These are phyloP conservation scores for Pelobates cultripes DNA, from an alignment of 2,797 vertebrate genomes.

Conservation along the genomic window DNA sequence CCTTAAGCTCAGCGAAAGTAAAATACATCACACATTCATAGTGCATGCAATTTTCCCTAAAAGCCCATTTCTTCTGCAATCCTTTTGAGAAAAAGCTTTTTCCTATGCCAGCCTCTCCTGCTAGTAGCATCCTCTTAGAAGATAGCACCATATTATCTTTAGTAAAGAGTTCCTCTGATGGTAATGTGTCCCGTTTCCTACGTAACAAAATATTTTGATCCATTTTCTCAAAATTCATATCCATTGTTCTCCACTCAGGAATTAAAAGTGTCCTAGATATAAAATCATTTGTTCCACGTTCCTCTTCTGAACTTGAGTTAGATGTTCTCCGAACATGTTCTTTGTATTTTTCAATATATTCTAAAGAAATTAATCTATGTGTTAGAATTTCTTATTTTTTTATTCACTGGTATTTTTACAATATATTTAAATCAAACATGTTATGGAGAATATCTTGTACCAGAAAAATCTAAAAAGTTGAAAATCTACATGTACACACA, in stretches of 20 bases:
- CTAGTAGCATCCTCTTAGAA: constrained; percentile 27
- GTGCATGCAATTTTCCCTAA: background rate
- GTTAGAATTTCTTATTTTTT: background rate
- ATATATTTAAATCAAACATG: no score
- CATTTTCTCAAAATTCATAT: background rate
- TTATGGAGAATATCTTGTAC: no score
- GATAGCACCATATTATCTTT: background rate
- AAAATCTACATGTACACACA: no score
- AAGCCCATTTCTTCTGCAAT: constrained; percentile 28
- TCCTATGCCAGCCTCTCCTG: constrained; percentile 28
- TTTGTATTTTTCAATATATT: background rate
- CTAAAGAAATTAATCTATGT: constrained; percentile 6
- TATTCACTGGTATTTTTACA: no score
- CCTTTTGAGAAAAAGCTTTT: constrained; percentile 34
- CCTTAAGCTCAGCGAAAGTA: background rate
- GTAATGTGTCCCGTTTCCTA: background rate
- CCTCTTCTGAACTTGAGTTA: background rate
- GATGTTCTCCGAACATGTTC: background rate
- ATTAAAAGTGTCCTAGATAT: constrained; percentile 3
- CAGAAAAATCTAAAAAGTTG: no score
- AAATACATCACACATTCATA: constrained; percentile 13
- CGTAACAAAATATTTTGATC: background rate
- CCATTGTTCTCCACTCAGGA: background rate
- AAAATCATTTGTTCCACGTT: background rate
- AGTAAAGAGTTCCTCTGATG: constrained; percentile 15